Conservation (phyloP, 2,113 vertebrate genomes). For the Hylia prasina region DNA sequence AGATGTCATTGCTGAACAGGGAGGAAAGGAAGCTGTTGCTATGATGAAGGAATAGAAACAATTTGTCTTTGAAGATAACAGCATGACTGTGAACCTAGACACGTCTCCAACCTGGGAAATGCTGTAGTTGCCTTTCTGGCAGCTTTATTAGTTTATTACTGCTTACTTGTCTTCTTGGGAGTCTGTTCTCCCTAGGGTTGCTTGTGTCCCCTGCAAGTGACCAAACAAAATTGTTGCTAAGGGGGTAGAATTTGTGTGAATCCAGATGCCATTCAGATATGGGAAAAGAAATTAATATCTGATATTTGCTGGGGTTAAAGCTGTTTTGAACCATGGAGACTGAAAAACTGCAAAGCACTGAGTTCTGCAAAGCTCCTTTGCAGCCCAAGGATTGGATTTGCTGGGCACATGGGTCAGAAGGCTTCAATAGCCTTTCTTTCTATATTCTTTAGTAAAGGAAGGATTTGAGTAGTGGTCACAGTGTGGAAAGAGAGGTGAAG, state of each 20-base stretch:
- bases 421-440: not conserved
- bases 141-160: not conserved
- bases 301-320: not conserved
- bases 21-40: conserved; percentile 38
- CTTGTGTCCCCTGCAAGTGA: not conserved
- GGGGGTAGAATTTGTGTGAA: not conserved
- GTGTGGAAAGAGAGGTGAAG: not conserved
- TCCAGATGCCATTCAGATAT: not conserved
- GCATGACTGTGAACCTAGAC: not conserved
- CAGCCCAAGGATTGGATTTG: not conserved
- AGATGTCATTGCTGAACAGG: not conserved
- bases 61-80: conserved; percentile 13
- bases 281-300: not conserved
- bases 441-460: not conserved
- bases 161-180: not conserved
- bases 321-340: not conserved
- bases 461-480: not conserved
- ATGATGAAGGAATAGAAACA: conserved; percentile 26
- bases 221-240: not conserved
- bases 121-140: not conserved
- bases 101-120: not conserved
- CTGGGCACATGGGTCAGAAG: not conserved
- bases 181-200: not conserved
- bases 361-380: not conserved
- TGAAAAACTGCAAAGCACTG: not conserved